These are phyloP conservation scores for Rhizoglyphus robini DNA, from an alignment of 1,140 invertebrate species.

Conservation along the genomic window DNA sequence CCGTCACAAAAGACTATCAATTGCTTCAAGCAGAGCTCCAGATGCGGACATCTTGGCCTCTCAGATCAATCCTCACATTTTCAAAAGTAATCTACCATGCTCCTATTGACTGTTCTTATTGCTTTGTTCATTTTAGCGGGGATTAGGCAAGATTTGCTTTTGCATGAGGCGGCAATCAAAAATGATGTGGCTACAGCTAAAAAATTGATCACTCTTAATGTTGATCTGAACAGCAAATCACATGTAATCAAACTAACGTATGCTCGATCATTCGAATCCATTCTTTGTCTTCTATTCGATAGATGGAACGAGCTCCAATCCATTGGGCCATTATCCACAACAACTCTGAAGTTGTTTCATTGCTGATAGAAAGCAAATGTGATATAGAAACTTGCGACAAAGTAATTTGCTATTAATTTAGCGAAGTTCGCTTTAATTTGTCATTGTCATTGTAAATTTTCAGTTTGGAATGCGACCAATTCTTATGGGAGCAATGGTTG, in stretches of 20 bases:
- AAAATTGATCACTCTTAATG: conserved; percentile 29
- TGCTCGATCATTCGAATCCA: background rate
- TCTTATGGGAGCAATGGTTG: conserved; percentile 66
- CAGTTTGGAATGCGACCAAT: conserved; percentile 67
- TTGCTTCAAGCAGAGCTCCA: conserved; percentile 20
- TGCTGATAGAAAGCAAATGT: conserved; percentile 54
- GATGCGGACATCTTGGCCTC: conserved; percentile 21
- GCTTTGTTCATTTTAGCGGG: background rate
- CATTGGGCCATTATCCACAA: conserved; percentile 60
- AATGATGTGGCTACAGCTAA: conserved; percentile 32
- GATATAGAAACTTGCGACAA: conserved; percentile 61
- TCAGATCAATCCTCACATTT: conserved; percentile 1
- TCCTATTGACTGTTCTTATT: background rate
- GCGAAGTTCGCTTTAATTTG: conserved; percentile 1
- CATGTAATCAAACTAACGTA: conserved; percentile 30
- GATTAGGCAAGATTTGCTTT: conserved; percentile 28
- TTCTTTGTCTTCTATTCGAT: conserved; percentile 26
- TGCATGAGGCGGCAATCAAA: conserved; percentile 34
- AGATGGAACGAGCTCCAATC: conserved; percentile 58
- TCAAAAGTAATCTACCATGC: background rate
- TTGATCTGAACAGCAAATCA: conserved; percentile 34
- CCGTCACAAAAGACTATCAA: conserved; percentile 23
- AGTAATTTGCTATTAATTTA: conserved; percentile 30
- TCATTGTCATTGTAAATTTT: background rate
- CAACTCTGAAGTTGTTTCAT: conserved; percentile 54